Base-by-base conservation (phyloP, 2,113 vertebrate genomes). In the Cryptoleucopteryx plumbea region DNA sequence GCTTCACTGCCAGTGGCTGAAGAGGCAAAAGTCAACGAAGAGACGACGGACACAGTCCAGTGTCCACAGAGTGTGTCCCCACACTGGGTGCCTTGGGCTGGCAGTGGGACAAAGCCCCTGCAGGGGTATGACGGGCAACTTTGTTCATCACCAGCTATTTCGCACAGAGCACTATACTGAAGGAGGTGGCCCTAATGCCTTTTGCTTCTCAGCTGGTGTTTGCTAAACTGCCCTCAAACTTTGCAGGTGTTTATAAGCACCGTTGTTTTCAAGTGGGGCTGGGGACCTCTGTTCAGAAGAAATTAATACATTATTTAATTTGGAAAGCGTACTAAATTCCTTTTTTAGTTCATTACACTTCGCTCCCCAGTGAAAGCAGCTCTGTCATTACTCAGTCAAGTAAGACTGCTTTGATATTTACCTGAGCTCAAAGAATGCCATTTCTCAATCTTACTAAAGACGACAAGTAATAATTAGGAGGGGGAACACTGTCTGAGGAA, bases 241-340 rank as follows among this genome's bases (percentile, higher is more conserved):
- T 29, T 36, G 62, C 74, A 73, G 81, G 42, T 61, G 36, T 84
- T 79, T 79, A 27, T 48, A 29, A 91, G 40, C 45, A 66, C 50
- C 0, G 0, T 15, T 72, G 36, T 34, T 89, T 82, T 85, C 74
- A 58, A 55, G 38, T 27, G 40, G 73, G 93, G 42, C 62, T 82
- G 50, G 74, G 71, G 93, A 93, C 91, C 62, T 62, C 52, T 93
- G 70, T 59, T 84, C 3, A 2, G 50, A 67, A 93, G 70, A 94
- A 96, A 93, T 93, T 13, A 91, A 94, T 95, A 96, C 62, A 85
- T 97, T 94, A 86, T 96, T 96, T 95, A 95, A 95, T 95, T 97
- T 95, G 66, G 81, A 91, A 96, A 83, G 91, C 34, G 5, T 77
- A 86, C 77, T 85, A 70, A 95, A 89, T 93, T 85, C 91, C 71